Base-by-base conservation (phyloP, 1,140 invertebrate genomes). In the Megalopta genalis region DNA sequence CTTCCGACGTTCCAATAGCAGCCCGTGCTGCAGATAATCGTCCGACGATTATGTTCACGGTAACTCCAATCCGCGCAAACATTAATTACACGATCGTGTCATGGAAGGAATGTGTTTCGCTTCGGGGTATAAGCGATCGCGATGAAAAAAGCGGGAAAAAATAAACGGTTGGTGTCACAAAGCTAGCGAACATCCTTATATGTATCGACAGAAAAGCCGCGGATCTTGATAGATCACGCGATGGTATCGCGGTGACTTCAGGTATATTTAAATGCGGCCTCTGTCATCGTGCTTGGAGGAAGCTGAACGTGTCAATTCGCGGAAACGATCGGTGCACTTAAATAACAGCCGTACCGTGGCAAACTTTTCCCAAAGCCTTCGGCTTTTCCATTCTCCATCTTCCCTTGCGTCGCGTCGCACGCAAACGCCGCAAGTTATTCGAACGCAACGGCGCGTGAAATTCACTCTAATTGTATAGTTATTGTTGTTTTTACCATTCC, bases 131-230 rank as follows among this genome's bases (percentile, higher is more conserved):
- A 65, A 66, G 54, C 21, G 57, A 63, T 21, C 42, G 37, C 49
- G 52, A 1, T 9, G 46, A 27, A 32, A 46, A 8, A 27, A 39
- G 6, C 18, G 46, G 23, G 54, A 10, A 21, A 64, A 6, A 14
- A 54, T 16, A 16, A 57, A 59, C 62, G 21, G 25, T 23, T 71
- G 18, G 54, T 65, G 32, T 71, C 49, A 37, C 60, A 46, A 18
- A 32, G 60, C 37, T 16, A 65, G 42, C 69, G 27, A 42, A 42
- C 27, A 49, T 59, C 75, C 75, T 73, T 79, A 79, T 79, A 79
- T 37, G 68, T 46, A 78, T 65, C 60, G 77, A 66, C 39, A 79
- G 77, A 73, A 72, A 73, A 0, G 62, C 76, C 76, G 69, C 77
- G 60, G 62, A 65, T 79, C 77, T 78, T 72, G 62, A 66, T 79